phyloP scores from a whole-genome alignment of 2,888 invertebrate species.

The Yponomeuta cagnagella region DNA sequence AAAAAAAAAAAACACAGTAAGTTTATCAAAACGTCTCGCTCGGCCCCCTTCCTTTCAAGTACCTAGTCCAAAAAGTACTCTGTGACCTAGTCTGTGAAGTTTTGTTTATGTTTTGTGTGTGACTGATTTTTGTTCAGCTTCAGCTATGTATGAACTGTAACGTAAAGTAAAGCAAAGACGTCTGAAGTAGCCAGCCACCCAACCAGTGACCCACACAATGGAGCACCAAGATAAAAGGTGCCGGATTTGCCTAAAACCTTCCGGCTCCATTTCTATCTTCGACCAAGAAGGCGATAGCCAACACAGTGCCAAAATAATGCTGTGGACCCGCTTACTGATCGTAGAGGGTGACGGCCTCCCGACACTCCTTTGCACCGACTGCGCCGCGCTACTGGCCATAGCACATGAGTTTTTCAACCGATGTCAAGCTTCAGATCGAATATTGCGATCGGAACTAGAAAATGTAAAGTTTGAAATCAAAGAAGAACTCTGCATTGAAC shows the following conservation, averaged over 20 bases:
- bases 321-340: constrained; percentile 46
- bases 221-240: constrained; percentile 35
- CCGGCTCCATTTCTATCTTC: constrained; percentile 49
- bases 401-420: constrained; percentile 51
- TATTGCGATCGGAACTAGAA: constrained; percentile 36
- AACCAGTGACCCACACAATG: constrained; percentile 22
- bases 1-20: no score
- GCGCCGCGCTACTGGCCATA: constrained; percentile 43
- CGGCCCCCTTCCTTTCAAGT: no score
- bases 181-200: not conserved
- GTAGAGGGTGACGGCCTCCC: constrained; percentile 54
- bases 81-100: no score
- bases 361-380: constrained; percentile 46
- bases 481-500: constrained; percentile 2
- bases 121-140: no score
- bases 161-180: no score
- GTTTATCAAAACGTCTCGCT: no score
- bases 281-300: constrained; percentile 42
- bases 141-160: no score
- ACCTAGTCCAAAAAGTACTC: no score
- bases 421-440: constrained; percentile 52
- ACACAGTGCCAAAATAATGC: constrained; percentile 50
- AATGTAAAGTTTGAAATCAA: constrained; percentile 11
- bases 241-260: constrained; percentile 53
- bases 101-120: no score